Evolutionary conservation across 2,797 vertebrate species (phyloP), one percentile per base, ranked within the genome.

Genomic region (Dicrostonyx torquatus): DNA sequence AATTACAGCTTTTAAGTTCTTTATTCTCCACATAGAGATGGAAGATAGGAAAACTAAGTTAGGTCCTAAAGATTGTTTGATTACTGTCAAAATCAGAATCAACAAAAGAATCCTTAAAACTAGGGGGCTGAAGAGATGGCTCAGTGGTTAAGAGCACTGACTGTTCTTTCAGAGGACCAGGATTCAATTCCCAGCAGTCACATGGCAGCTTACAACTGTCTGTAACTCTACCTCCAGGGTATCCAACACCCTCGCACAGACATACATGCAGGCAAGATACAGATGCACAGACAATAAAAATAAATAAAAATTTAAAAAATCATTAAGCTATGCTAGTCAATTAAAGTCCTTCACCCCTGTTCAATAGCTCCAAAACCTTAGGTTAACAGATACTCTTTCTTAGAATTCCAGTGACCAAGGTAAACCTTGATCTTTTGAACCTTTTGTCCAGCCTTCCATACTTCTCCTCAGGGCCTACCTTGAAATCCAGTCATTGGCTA

Each of bases 11-110:
- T 15, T 43, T 58, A 58, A 34, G 40, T 79, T 66, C 29, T 93
- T 75, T 24, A 37, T 93, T 78, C 24, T 82, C 13, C 77, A 37
- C 34, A 20, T 34, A 48, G 37, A 70, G 48, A 93, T 93, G n/a
- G 66, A 93, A 96, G 78, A 92, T 82, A 31, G 77, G 20, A 58
- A 78, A 94, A 95, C 50, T n/a, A 55, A 93, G 37, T 89, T 53
- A 92, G 90, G 40, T 94, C 76, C 45, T 95, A 68, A 89, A 85
- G 76, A 95, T 40, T 78, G 22, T 91, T 94, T 87, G 24, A 14
- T 76, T 50, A 95, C 62, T 76, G 14, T 53, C 68, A 96, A 95
- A 95, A 94, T 91, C 43, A 90, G 62, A 94, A 90, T 50, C 80
- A 95, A 77, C 64, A n/a, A 64, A 68, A 64, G 4, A 87, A 90